A percentile compares a stretch with the other conserved stretches of the same genome.
Conservation (phyloP, 2,113 vertebrate species). For the Chinchilla lanigera region DNA sequence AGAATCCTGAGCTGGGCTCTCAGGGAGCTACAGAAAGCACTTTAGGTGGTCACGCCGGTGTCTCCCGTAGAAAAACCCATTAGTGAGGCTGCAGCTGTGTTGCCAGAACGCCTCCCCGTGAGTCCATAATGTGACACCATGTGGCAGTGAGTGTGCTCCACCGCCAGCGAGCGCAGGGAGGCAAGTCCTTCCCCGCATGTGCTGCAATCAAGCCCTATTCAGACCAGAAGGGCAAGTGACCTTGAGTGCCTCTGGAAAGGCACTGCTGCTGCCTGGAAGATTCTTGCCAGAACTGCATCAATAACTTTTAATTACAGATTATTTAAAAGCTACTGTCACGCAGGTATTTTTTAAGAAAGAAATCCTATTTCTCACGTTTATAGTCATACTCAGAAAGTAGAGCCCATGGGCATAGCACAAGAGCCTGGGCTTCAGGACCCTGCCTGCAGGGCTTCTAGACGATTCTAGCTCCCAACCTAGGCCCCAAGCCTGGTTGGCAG, state of each 20-base stretch:
- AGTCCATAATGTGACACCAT: not conserved
- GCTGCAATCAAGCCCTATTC: not conserved
- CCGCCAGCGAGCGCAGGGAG: not conserved
- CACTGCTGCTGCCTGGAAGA: not conserved
- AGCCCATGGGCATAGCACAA: not conserved
- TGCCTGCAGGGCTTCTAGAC: not conserved
- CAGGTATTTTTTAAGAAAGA: not conserved
- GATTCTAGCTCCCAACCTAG: not conserved
- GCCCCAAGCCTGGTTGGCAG: not conserved
- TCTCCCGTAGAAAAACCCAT: not conserved
- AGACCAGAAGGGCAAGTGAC: not conserved
- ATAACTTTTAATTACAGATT: not conserved
- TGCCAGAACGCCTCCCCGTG: not conserved
- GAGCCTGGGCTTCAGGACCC: not conserved
- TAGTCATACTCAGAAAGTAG: not conserved
- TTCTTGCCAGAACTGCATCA: not conserved
- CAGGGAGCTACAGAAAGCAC: not conserved
- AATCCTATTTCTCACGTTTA: not conserved
- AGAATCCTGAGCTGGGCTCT: constrained; percentile 11
- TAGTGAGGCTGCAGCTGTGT: not conserved
- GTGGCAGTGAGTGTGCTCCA: not conserved
- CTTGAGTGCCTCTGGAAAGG: not conserved
- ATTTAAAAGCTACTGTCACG: constrained; percentile 42
- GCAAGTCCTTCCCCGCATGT: not conserved
- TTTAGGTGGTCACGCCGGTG: not conserved